Conservation (phyloP, 2,888 invertebrate genomes). For the Rotaria sp. region DNA sequence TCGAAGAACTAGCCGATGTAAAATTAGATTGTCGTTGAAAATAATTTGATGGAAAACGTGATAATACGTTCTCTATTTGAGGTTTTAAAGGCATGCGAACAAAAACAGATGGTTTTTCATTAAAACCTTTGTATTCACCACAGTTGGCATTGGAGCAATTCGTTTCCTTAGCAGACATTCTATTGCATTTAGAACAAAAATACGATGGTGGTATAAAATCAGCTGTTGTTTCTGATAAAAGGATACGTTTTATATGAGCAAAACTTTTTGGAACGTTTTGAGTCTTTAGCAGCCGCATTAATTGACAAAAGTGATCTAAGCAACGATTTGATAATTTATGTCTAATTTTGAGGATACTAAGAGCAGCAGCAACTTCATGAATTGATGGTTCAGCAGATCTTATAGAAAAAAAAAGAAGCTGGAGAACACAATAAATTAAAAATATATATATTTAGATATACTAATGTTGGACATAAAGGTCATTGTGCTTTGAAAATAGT, state of each 20-base stretch:
- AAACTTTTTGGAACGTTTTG: not conserved
- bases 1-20: not conserved
- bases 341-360: not conserved
- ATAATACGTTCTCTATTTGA: not conserved
- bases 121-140: not conserved
- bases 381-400: not conserved
- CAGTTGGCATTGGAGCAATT: not conserved
- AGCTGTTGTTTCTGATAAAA: not conserved
- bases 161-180: not conserved
- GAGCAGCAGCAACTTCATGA: not conserved
- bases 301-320: not conserved
- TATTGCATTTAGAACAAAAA: not conserved
- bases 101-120: not conserved
- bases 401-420: not conserved
- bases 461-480: no score
- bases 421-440: no score
- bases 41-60: not conserved
- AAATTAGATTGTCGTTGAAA: not conserved
- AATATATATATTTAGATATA: no score
- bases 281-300: not conserved
- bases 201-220: not conserved
- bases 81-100: not conserved
- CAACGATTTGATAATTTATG: not conserved
- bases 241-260: not conserved
- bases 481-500: no score